A percentile compares a stretch with the other conserved stretches of the same genome.
Conservation (phyloP, 1,140 invertebrate genomes). For the Conopomorpha cramerella region DNA sequence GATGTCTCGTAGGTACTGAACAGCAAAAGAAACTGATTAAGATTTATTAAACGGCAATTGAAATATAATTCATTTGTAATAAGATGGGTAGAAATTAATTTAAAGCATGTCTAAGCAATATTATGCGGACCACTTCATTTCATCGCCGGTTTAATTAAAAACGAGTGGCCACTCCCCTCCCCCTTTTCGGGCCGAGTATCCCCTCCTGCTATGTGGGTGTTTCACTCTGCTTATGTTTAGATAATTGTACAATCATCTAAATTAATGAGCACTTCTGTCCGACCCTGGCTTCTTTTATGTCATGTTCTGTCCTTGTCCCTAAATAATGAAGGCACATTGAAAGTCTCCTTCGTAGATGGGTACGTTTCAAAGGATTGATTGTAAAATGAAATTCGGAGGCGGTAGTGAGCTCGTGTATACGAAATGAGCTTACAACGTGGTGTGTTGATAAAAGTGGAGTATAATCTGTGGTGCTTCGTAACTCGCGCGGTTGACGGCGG, state of each 20-base stretch:
- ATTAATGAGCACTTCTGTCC: constrained; percentile 57
- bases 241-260: constrained; percentile 62
- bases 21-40: too few relatives aligned
- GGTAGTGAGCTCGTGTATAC: too few relatives aligned
- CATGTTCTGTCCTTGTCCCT: constrained; percentile 26
- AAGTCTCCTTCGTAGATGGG: too few relatives aligned
- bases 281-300: constrained; percentile 47
- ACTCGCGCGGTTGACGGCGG: constrained; percentile 38
- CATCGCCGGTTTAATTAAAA: constrained; percentile 58
- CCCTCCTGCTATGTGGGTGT: constrained; percentile 41
- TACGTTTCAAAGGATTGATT: too few relatives aligned
- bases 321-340: too few relatives aligned
- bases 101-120: constrained; percentile 58
- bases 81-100: constrained; percentile 40
- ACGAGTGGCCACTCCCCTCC: constrained; percentile 52
- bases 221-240: constrained; percentile 59
- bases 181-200: constrained; percentile 45
- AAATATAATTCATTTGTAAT: constrained; percentile 23
- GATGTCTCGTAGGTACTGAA: too few relatives aligned
- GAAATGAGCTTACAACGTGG: constrained; percentile 1
- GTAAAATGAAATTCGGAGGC: too few relatives aligned
- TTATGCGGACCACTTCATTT: constrained; percentile 58
- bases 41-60: too few relatives aligned
- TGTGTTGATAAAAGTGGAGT: constrained; percentile 12
- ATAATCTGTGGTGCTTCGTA: constrained; percentile 27